Base-by-base conservation (phyloP, 2,888 invertebrate species). In the Eretmocerus hayati region DNA sequence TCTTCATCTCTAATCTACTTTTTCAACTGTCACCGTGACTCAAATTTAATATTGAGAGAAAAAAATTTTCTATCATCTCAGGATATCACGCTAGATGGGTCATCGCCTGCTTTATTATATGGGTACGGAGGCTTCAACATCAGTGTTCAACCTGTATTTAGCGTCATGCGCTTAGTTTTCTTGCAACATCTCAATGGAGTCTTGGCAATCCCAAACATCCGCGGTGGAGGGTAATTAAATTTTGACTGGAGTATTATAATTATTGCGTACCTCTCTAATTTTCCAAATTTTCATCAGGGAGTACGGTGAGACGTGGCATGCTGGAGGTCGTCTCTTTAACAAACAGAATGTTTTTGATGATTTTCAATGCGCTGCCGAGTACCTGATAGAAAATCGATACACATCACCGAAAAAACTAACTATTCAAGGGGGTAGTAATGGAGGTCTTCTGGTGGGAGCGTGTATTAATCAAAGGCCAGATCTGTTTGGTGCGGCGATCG, bases 321-420 rank as follows among this genome's bases (percentile, higher is more conserved):
- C 94, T 69, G 88, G 80, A 5, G 99, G 96, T 2, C 84, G 90
- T 19, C 77, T 90, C 53, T 79, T 84, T 3, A 92, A 94, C 67
- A 99, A 97, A 69, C 96, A 97, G 75, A 97, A 97, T 73, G 89
- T 87, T 38, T 97, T 97, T 72, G 90, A 96, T 73, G 99, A 99
- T 76, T 96, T 99, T 74, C 89, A 90, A 66, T 77, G 81, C 46
- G 94, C 95, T 2, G 96, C 90, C 0, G 85, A 94, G 72, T 93
- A 87, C 75, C 80, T 97, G 37, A 79, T 92, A 20, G 66, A 75
- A 5, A 80, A 89, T 58, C 79, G 83, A n/a, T 93, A 91, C 73
- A 93, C 95, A 0, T 75, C 71, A 20, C 75, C 83, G 9, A 72
- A 78, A 44, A 87, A 85, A 67, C 69, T 96, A 53, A 84, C 85